Evolutionary conservation across 2,888 invertebrate species (phyloP).

Genomic region (Drosophila kanekoi): DNA sequence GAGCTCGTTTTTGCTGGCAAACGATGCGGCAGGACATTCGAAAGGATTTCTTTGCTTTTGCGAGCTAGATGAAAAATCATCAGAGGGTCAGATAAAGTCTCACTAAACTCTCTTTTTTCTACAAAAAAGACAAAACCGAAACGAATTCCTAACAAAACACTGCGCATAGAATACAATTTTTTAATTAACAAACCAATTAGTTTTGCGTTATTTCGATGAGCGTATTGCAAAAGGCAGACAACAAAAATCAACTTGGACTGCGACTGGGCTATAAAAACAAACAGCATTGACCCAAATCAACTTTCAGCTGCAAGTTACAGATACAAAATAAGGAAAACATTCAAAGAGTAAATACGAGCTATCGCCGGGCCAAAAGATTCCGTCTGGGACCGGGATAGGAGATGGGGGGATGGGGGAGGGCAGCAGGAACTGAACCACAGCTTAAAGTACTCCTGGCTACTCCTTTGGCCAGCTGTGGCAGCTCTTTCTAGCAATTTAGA

Average conservation of each 20-base stretch:
- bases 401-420: too few relatives aligned
- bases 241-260: constrained; percentile 49
- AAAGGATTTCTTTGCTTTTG: constrained; percentile 8
- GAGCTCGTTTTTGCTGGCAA: not conserved
- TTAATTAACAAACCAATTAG: constrained; percentile 81
- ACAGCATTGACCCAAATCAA: constrained; percentile 78
- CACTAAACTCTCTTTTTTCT: not conserved
- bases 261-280: constrained; percentile 47
- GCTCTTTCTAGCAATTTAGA: constrained; percentile 73
- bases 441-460: constrained; percentile 43
- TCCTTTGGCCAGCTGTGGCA: constrained; percentile 53
- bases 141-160: constrained; percentile 41
- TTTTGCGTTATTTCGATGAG: constrained; percentile 63
- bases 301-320: constrained; percentile 53
- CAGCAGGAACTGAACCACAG: constrained; percentile 30
- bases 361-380: constrained; percentile 4
- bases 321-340: constrained; percentile 53
- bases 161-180: constrained; percentile 54
- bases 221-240: constrained; percentile 22
- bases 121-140: not conserved
- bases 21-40: not conserved
- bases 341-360: constrained; percentile 59
- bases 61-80: constrained; percentile 21
- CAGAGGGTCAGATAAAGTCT: constrained; percentile 14
- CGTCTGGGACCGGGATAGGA: not conserved